Evolutionary conservation across 2,888 invertebrate species (phyloP).

Genomic region (Pristionchus mayeri): DNA sequence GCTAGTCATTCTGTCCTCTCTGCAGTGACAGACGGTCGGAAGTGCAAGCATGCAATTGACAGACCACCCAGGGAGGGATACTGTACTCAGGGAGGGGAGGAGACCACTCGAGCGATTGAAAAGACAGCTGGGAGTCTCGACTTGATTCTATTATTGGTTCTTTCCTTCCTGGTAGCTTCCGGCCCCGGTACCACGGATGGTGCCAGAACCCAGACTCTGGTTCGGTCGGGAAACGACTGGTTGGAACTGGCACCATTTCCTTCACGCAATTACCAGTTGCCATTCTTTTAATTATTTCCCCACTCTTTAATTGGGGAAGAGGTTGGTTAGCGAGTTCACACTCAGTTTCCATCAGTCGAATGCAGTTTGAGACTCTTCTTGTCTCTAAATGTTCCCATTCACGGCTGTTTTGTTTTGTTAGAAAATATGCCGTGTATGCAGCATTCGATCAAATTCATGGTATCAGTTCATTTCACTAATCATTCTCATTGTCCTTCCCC

Average conservation of each 20-base stretch:
- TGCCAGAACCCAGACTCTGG: background rate
- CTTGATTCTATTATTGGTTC: slow-evolving; percentile 30
- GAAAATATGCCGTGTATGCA: background rate
- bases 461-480: background rate
- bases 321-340: background rate
- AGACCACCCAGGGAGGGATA: background rate
- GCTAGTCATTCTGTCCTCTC: background rate
- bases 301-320: slow-evolving; percentile 3
- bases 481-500: too few relatives aligned
- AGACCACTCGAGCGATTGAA: slow-evolving; percentile 21
- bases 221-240: too few relatives aligned
- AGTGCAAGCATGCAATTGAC: slow-evolving; percentile 19
- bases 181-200: background rate
- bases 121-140: slow-evolving; percentile 36
- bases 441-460: background rate
- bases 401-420: background rate
- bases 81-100: background rate
- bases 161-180: slow-evolving; percentile 26
- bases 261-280: slow-evolving; percentile 43
- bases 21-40: slow-evolving; percentile 24
- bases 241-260: slow-evolving; percentile 10
- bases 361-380: background rate
- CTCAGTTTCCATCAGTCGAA: background rate
- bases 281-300: slow-evolving; percentile 27
- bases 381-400: background rate